phyloP scores from a whole-genome alignment of 1,140 invertebrate species.

The Drosophila albomicans region DNA sequence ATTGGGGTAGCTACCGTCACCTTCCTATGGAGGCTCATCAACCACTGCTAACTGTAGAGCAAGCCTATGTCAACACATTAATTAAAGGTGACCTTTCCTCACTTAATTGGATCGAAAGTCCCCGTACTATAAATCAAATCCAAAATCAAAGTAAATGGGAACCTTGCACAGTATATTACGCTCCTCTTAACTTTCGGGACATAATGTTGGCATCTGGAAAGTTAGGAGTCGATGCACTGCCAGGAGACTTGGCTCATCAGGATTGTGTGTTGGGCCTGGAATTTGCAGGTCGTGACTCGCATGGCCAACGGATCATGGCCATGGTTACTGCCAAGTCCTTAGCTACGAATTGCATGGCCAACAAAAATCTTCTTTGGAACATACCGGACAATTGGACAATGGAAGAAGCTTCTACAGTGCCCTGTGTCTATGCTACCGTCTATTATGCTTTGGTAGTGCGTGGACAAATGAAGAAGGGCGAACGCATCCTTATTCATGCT shows the following conservation, averaged over 20 bases:
- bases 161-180: conserved; percentile 95
- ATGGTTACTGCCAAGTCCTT: conserved; percentile 95
- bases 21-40: conserved; percentile 87
- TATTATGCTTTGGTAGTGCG: conserved; percentile 97
- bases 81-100: conserved; percentile 95
- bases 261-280: conserved; percentile 98
- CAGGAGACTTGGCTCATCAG: conserved; percentile 92
- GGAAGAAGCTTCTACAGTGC: conserved; percentile 96
- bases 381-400: conserved; percentile 95
- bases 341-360: conserved; percentile 94
- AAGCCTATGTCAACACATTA: conserved; percentile 97
- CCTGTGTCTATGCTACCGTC: conserved; percentile 95
- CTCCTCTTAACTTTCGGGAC: conserved; percentile 98
- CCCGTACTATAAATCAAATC: conserved; percentile 84
- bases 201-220: conserved; percentile 99
- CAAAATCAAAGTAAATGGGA: conserved; percentile 80
- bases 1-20: conserved; percentile 95
- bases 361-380: conserved; percentile 95
- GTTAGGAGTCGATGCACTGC: conserved; percentile 96
- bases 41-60: conserved; percentile 89
- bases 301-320: conserved; percentile 96
- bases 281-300: conserved; percentile 92
- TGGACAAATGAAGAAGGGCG: conserved; percentile 92
- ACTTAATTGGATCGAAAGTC: conserved; percentile 96
- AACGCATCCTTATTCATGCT: conserved; percentile 97